Evolutionary conservation across 2,888 invertebrate species (phyloP).

Genomic region (Ornithoptera priamus): DNA sequence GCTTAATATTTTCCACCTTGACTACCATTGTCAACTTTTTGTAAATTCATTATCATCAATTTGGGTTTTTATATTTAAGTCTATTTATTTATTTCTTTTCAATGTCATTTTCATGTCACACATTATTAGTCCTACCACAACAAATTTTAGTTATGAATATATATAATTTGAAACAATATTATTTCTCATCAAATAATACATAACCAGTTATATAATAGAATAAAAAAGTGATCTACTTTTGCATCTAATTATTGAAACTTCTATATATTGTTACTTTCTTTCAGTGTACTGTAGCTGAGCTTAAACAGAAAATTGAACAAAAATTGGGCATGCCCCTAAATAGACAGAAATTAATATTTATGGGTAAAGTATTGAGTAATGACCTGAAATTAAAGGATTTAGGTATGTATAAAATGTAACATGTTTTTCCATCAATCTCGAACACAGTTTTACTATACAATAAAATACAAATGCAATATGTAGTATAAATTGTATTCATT

Average conservation of each 20-base stretch:
- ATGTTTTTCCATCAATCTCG: no score
- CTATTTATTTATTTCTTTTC: not conserved
- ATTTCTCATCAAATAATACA: not conserved
- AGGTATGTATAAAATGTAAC: constrained; percentile 75
- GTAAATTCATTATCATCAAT: not conserved
- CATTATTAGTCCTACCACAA: no score
- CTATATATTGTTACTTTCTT: not conserved
- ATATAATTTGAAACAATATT: not conserved
- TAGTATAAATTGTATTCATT: no score
- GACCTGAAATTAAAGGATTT: constrained; percentile 91
- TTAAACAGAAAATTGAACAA: constrained; percentile 89
- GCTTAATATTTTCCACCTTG: not conserved
- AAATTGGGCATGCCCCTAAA: constrained; percentile 89
- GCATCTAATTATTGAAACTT: no score
- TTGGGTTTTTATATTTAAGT: not conserved
- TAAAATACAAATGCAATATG: no score
- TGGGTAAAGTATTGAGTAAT: constrained; percentile 95
- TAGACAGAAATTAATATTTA: constrained; percentile 94
- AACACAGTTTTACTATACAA: no score
- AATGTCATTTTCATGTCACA: not conserved
- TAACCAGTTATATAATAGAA: not conserved
- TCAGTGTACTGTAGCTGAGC: constrained; percentile 89
- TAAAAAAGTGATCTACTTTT: no score
- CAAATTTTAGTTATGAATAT: not conserved
- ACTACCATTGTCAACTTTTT: not conserved